A percentile compares a stretch with the other conserved stretches of the same genome.
phyloP scores from a whole-genome alignment of 2,797 vertebrate species.

The Fringilla coelebs region DNA sequence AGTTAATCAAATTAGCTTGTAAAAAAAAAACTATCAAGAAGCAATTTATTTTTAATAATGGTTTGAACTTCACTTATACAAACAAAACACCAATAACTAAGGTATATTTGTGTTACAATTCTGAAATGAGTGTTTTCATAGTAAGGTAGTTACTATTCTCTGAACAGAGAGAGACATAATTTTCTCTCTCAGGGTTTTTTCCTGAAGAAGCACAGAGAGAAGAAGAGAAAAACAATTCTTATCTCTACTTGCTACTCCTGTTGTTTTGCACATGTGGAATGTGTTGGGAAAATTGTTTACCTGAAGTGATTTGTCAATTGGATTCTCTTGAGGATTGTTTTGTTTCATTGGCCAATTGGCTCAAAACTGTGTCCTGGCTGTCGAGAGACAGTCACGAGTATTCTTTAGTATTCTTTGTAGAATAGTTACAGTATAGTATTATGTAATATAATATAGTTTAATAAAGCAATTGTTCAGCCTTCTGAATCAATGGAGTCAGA shows the following conservation, averaged over 20 bases:
- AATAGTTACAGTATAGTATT: background rate
- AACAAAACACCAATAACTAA: background rate
- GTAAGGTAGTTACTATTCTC: background rate
- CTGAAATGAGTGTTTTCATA: background rate
- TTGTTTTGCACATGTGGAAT: background rate
- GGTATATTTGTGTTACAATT: background rate
- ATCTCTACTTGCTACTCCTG: background rate
- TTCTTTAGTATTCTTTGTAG: background rate
- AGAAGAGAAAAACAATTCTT: background rate
- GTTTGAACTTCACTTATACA: background rate
- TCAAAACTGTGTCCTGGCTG: background rate
- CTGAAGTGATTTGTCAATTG: background rate
- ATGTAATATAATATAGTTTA: background rate
- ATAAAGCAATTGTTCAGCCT: background rate
- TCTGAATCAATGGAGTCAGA: background rate
- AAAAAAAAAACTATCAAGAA: background rate
- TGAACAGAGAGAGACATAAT: background rate
- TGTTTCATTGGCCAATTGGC: background rate
- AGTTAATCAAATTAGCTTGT: background rate
- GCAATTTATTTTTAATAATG: background rate
- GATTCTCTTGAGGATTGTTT: background rate
- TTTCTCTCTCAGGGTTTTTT: background rate
- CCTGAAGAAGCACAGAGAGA: background rate
- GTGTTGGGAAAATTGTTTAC: background rate
- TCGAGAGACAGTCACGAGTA: too few species aligned